phyloP scores from a whole-genome alignment of 2,888 invertebrate genomes.

The Tineola bisselliella region DNA sequence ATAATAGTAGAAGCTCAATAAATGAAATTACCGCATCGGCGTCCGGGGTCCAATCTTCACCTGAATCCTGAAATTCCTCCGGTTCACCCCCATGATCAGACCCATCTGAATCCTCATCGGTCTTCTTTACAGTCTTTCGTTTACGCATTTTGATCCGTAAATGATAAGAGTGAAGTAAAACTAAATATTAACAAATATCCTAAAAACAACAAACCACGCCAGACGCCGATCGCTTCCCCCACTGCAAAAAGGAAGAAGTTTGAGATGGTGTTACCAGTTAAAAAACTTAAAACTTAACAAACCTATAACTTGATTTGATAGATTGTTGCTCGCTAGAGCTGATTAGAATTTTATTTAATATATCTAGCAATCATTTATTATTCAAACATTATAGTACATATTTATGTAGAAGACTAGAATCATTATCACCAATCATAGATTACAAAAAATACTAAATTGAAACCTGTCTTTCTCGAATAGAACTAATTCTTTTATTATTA shows the following conservation, averaged over 20 bases:
- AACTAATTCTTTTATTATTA: too few species aligned
- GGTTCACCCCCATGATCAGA: slow-evolving; percentile 56
- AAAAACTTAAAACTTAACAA: neutral
- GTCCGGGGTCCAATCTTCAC: slow-evolving; percentile 67
- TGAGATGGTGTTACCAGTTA: neutral
- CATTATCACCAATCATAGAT: too few species aligned
- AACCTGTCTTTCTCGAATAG: too few species aligned
- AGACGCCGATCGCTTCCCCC: slow-evolving; percentile 1
- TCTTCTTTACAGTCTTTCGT: slow-evolving; percentile 57
- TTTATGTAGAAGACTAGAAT: too few species aligned
- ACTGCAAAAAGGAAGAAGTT: neutral
- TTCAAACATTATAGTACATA: too few species aligned
- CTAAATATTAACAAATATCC: neutral
- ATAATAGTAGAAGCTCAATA: neutral
- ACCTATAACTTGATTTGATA: too few species aligned
- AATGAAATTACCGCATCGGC: slow-evolving; percentile 46
- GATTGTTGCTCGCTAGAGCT: too few species aligned
- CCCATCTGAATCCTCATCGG: slow-evolving; percentile 56
- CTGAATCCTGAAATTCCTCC: slow-evolving; percentile 65
- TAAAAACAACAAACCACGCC: slow-evolving; percentile 9
- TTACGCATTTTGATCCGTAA: slow-evolving; percentile 40
- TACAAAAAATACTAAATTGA: too few species aligned
- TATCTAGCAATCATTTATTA: too few species aligned
- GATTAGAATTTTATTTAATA: too few species aligned
- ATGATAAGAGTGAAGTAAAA: neutral